Conservation (phyloP, 2,888 invertebrate species). For the Colletes collaris region DNA sequence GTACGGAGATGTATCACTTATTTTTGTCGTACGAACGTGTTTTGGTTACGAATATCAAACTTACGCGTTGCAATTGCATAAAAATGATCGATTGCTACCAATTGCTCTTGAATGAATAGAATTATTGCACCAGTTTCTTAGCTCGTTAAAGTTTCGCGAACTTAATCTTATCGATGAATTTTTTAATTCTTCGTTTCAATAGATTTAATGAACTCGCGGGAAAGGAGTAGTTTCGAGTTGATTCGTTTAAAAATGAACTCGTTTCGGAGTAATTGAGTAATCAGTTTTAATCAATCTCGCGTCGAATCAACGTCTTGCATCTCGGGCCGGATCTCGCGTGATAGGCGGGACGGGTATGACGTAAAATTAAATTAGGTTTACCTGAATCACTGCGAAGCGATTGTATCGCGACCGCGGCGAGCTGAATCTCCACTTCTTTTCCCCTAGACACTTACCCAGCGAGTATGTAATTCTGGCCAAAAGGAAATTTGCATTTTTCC, state of each 20-base stretch:
- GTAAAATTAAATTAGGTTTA: slow-evolving; percentile 61
- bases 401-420: slow-evolving; percentile 41
- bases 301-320: slow-evolving; percentile 22
- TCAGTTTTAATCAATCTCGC: slow-evolving; percentile 54
- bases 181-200: not conserved
- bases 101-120: slow-evolving; percentile 23
- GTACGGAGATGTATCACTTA: not conserved
- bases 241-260: slow-evolving; percentile 30
- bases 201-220: slow-evolving; percentile 38
- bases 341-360: slow-evolving; percentile 31
- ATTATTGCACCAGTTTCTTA: slow-evolving; percentile 18
- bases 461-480: slow-evolving; percentile 40
- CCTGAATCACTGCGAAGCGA: slow-evolving; percentile 47
- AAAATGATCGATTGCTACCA: slow-evolving; percentile 25
- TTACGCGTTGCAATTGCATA: not conserved
- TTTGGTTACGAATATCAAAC: too few species aligned
- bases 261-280: slow-evolving; percentile 35
- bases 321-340: slow-evolving; percentile 33
- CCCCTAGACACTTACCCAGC: slow-evolving; percentile 20
- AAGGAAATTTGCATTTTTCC: slow-evolving; percentile 52
- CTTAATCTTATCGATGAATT: slow-evolving; percentile 30
- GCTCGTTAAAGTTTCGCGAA: slow-evolving; percentile 34
- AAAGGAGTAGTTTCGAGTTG: not conserved
- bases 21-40: too few species aligned
- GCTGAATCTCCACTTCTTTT: slow-evolving; percentile 10